A percentile compares a stretch with the other conserved stretches of the same genome.
These are phyloP conservation scores for Vulpes ferrilata DNA, from an alignment of 2,113 vertebrate species.

Conservation along the genomic window DNA sequence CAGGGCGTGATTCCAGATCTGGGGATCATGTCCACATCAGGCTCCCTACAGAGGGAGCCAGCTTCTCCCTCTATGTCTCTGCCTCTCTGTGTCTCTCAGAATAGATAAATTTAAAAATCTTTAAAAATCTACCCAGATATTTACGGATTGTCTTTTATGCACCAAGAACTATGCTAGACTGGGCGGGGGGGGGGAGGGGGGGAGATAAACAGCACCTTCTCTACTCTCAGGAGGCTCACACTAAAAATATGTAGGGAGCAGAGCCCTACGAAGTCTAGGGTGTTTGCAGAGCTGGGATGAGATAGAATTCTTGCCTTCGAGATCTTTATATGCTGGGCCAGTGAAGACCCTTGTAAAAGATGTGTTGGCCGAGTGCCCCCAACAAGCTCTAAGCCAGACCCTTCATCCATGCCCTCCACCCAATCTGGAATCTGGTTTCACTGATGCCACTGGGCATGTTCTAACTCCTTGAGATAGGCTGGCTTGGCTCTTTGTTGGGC, in stretches of 20 bases:
- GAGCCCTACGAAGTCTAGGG: background rate
- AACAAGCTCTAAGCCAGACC: background rate
- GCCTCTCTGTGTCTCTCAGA: too few species aligned
- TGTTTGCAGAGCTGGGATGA: background rate
- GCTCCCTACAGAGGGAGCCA: too few species aligned
- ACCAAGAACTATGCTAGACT: background rate
- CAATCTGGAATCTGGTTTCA: background rate
- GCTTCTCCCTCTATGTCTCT: too few species aligned
- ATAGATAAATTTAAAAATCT: too few species aligned
- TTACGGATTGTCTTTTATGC: background rate
- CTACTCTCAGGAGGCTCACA: background rate
- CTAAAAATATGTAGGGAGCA: background rate
- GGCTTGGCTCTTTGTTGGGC: background rate
- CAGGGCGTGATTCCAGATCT: too few species aligned
- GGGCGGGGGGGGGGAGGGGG: accelerated
- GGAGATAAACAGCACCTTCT: background rate
- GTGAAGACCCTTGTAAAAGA: background rate
- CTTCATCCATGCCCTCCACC: background rate
- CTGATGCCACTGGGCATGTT: background rate
- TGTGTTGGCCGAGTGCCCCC: accelerated
- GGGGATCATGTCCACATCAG: too few species aligned
- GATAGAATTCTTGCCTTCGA: background rate
- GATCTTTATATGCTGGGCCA: background rate
- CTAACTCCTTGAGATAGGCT: background rate
- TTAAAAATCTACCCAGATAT: background rate